These are phyloP conservation scores for Lithobates sylvaticus DNA, from an alignment of 2,797 vertebrate genomes.

Conservation along the genomic window DNA sequence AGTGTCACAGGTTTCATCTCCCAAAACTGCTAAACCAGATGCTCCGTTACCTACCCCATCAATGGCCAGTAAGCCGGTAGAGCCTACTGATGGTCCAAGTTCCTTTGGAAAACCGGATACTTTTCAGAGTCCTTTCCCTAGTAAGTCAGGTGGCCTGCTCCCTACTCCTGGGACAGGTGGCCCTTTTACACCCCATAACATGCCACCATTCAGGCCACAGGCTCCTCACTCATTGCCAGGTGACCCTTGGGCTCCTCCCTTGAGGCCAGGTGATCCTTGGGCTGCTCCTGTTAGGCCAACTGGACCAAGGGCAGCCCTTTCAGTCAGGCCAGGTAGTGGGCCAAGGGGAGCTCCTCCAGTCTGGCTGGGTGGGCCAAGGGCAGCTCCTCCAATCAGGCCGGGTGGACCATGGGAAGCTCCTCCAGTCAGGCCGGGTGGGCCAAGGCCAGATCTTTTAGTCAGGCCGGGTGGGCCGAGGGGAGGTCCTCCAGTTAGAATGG, in stretches of 20 bases:
- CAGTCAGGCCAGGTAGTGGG: neutral
- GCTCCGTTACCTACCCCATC: neutral
- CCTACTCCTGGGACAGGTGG: neutral
- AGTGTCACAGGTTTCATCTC: neutral
- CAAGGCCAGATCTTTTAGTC: neutral
- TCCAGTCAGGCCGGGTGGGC: neutral
- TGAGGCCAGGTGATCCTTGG: neutral
- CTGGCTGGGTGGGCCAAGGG: neutral
- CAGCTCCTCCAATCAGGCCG: neutral
- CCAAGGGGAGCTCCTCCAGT: neutral
- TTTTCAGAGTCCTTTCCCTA: neutral
- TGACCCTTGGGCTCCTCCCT: neutral
- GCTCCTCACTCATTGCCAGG: neutral
- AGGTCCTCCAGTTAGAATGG: neutral
- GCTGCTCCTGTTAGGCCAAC: neutral
- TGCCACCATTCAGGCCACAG: neutral
- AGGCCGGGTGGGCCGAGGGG: neutral
- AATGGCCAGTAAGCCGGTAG: neutral
- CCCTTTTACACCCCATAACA: neutral
- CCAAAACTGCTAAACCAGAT: neutral
- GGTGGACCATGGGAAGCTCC: neutral
- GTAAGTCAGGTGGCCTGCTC: neutral
- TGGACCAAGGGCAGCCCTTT: neutral
- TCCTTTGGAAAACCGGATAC: neutral
- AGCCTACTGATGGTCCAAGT: neutral